Conservation (phyloP, 2,113 vertebrate genomes). For the Rhinoderma darwinii region DNA sequence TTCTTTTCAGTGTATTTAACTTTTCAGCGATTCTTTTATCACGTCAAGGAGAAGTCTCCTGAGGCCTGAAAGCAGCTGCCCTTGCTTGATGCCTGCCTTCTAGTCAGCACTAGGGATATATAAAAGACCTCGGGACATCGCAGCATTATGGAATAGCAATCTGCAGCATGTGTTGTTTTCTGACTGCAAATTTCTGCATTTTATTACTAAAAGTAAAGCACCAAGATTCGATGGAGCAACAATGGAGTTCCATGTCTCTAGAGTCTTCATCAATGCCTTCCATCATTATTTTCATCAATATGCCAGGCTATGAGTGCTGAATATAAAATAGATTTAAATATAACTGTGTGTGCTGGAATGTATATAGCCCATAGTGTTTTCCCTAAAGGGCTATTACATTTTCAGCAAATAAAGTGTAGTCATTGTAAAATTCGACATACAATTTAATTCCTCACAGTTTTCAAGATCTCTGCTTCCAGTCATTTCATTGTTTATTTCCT, state of each 20-base stretch:
- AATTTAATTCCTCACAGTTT: neutral
- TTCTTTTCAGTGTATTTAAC: slow-evolving; percentile 61
- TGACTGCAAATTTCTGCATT: slow-evolving; percentile 55
- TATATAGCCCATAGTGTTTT: neutral
- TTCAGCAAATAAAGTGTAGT: neutral
- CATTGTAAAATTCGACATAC: neutral
- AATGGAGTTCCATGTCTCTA: slow-evolving; percentile 36
- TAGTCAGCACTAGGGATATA: slow-evolving; percentile 58
- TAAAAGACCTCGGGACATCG: slow-evolving; percentile 59
- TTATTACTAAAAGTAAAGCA: slow-evolving; percentile 44
- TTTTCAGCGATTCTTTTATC: slow-evolving; percentile 61
- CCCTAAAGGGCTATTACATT: neutral
- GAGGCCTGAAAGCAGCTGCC: slow-evolving; percentile 58
- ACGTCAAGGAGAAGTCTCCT: slow-evolving; percentile 59
- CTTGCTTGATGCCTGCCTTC: slow-evolving; percentile 60
- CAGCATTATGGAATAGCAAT: slow-evolving; percentile 59
- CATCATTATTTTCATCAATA: slow-evolving; percentile 35
- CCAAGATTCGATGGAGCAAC: slow-evolving; percentile 48
- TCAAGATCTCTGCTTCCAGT: neutral
- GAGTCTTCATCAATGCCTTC: slow-evolving; percentile 25
- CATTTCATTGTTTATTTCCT: too few relatives aligned
- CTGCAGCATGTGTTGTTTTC: slow-evolving; percentile 59
- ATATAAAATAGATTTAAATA: slow-evolving; percentile 14
- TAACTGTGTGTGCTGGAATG: neutral
- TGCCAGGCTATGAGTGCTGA: neutral